These are phyloP conservation scores for Napeogenes inachia DNA, from an alignment of 2,888 invertebrate genomes.

Conservation along the genomic window DNA sequence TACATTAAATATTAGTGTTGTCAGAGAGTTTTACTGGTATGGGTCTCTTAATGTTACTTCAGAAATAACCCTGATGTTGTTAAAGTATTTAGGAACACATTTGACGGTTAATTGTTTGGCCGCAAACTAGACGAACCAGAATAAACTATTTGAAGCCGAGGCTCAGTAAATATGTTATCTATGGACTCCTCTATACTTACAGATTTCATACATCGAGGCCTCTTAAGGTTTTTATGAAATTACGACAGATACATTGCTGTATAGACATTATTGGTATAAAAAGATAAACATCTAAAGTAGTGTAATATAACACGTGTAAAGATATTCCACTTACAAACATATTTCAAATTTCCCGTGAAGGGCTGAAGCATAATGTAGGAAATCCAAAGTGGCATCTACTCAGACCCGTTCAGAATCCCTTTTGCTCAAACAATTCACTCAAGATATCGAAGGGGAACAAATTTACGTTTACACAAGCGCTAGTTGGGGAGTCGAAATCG, in stretches of 20 bases:
- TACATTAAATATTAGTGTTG: constrained; percentile 33
- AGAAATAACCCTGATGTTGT: constrained; percentile 17
- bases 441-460: constrained; percentile 48
- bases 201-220: not conserved
- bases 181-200: not conserved
- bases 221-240: not conserved
- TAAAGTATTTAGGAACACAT: constrained; percentile 26
- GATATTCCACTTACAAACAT: constrained; percentile 8
- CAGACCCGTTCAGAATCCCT: constrained; percentile 23
- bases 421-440: constrained; percentile 28
- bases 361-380: constrained; percentile 15
- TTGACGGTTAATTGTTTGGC: constrained; percentile 26
- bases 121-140: constrained; percentile 21
- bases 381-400: constrained; percentile 19
- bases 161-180: too few species aligned
- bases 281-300: not conserved
- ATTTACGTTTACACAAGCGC: constrained; percentile 56
- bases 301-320: constrained; percentile 1
- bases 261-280: not conserved
- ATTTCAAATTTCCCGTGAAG: constrained; percentile 11
- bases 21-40: constrained; percentile 22
- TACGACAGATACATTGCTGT: too few species aligned
- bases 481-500: constrained; percentile 62
- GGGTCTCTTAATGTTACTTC: constrained; percentile 21
- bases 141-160: constrained; percentile 18